A percentile compares a stretch with the other conserved stretches of the same genome.
phyloP scores from a whole-genome alignment of 2,113 vertebrate species.

The Ciconia maguari region DNA sequence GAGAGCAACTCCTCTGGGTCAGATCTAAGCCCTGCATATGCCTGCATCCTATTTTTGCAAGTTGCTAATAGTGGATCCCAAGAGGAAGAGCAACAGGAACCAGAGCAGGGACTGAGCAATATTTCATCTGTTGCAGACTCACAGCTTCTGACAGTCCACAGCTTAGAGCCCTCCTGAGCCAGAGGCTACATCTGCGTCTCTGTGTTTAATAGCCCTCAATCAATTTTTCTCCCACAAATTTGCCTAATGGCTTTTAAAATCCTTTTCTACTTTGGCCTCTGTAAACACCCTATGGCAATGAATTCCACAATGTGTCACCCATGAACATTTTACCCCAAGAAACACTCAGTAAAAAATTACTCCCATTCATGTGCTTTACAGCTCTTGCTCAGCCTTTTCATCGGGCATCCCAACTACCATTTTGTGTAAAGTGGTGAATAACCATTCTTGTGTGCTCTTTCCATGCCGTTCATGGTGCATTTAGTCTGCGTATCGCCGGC shows the following conservation, averaged over 20 bases:
- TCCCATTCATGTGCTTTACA: neutral
- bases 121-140: neutral
- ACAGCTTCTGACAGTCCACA: neutral
- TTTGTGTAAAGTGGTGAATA: fast-evolving
- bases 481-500: fast-evolving
- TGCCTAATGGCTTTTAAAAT: conserved; percentile 47
- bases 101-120: neutral
- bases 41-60: neutral
- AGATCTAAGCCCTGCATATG: neutral
- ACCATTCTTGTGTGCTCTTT: fast-evolving
- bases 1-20: neutral
- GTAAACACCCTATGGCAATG: neutral
- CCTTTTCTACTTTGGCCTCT: neutral
- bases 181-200: neutral
- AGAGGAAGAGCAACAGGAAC: neutral
- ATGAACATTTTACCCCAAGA: neutral
- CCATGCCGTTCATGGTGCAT: fast-evolving
- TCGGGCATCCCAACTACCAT: fast-evolving
- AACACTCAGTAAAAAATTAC: neutral
- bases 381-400: neutral
- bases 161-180: neutral
- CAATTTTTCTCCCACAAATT: conserved; percentile 38
- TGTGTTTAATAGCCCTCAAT: neutral
- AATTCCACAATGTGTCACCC: neutral
- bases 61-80: fast-evolving